Percentiles rank a stretch among this genome's conserved stretches.
These are phyloP conservation scores for Epinephelus malabaricus DNA, from an alignment of 2,797 vertebrate species.

Conservation along the genomic window DNA sequence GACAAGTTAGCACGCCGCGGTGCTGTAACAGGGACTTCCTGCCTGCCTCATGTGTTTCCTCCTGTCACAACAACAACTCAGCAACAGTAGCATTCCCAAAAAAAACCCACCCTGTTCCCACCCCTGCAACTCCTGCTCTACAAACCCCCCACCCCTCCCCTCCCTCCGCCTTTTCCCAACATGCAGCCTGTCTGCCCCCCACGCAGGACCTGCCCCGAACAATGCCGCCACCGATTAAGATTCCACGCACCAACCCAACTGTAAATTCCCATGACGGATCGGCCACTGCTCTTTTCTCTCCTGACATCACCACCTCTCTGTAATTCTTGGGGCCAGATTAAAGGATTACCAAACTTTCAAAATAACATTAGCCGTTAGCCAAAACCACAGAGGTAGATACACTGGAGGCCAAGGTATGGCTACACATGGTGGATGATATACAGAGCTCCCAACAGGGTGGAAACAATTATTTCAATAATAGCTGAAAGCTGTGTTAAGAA, in stretches of 20 bases:
- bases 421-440: background rate
- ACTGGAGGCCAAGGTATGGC: constrained; percentile 13
- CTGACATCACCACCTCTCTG: constrained; percentile 85
- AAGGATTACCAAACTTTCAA: constrained; percentile 82
- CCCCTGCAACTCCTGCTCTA: constrained; percentile 17
- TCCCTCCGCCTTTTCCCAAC: constrained; percentile 41
- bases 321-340: constrained; percentile 83
- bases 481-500: background rate
- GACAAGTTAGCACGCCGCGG: background rate
- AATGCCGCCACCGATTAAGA: constrained; percentile 83
- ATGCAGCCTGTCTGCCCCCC: constrained; percentile 68
- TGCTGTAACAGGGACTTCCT: constrained; percentile 26
- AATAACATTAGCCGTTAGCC: constrained; percentile 63
- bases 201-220: constrained; percentile 78
- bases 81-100: constrained; percentile 38
- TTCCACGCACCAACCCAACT: constrained; percentile 86
- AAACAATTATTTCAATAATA: background rate
- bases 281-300: constrained; percentile 81
- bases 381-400: constrained; percentile 44
- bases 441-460: background rate
- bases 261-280: constrained; percentile 87
- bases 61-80: constrained; percentile 46
- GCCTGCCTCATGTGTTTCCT: constrained; percentile 2
- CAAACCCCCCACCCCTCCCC: background rate
- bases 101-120: constrained; percentile 42